phyloP scores from a whole-genome alignment of 2,888 invertebrate species.

The Caenorhabditis sp. region DNA sequence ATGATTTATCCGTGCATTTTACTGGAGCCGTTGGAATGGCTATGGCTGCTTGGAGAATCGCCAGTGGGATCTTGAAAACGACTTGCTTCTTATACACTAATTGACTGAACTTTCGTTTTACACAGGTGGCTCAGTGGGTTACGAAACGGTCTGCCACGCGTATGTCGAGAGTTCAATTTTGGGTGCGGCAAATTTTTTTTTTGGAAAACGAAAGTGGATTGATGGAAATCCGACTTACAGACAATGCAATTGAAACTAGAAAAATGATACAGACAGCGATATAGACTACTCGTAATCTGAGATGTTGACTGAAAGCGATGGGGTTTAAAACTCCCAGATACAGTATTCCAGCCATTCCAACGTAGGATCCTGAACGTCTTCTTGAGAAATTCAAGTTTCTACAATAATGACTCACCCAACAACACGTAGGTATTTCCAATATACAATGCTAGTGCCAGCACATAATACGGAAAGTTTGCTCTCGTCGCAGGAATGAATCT shows the following conservation, averaged over 20 bases:
- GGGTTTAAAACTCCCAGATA: slow-evolving; percentile 43
- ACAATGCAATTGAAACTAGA: slow-evolving; percentile 16
- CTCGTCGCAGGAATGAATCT: slow-evolving; percentile 22
- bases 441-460: slow-evolving; percentile 13
- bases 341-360: slow-evolving; percentile 44
- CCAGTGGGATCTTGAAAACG: slow-evolving; percentile 34
- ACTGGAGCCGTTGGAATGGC: slow-evolving; percentile 12
- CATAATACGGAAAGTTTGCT: slow-evolving; percentile 30
- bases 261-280: slow-evolving; percentile 15
- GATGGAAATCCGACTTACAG: not conserved
- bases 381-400: not conserved
- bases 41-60: slow-evolving; percentile 30
- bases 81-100: too few species aligned
- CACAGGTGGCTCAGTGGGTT: too few species aligned
- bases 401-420: slow-evolving; percentile 14
- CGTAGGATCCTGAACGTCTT: slow-evolving; percentile 21
- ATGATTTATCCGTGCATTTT: not conserved
- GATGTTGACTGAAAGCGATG: slow-evolving; percentile 13
- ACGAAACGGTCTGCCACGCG: too few species aligned
- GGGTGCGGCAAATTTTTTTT: not conserved
- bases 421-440: slow-evolving; percentile 34
- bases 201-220: slow-evolving; percentile 1
- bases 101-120: too few species aligned
- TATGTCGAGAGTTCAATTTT: too few species aligned
- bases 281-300: slow-evolving; percentile 23